Conservation (phyloP, 2,113 vertebrate species). For the Emydura subglobosa region DNA sequence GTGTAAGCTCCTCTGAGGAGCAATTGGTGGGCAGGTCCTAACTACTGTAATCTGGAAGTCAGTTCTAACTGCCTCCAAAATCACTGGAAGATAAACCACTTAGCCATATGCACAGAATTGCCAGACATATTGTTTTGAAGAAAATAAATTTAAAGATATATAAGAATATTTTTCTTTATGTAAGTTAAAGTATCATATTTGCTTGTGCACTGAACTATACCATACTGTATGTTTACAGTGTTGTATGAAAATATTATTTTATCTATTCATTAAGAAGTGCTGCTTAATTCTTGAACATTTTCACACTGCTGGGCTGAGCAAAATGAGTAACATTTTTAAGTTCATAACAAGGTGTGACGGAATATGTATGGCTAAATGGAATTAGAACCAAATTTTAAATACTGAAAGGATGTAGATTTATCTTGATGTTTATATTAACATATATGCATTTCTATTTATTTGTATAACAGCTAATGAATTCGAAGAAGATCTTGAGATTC, state of each 20-base stretch:
- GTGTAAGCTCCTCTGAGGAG: background rate
- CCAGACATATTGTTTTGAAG: slow-evolving; percentile 1
- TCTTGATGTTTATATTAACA: background rate
- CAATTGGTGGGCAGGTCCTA: background rate
- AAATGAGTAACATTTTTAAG: background rate
- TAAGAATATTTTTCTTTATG: background rate
- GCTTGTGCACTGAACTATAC: slow-evolving; percentile 9
- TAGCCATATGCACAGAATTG: slow-evolving; percentile 8
- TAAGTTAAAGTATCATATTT: background rate
- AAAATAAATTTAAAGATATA: background rate
- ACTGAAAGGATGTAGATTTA: background rate
- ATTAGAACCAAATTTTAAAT: background rate
- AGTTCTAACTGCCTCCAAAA: background rate
- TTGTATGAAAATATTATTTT: background rate
- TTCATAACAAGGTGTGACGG: background rate
- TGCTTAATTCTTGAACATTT: background rate
- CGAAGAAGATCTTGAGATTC: slow-evolving; percentile 98
- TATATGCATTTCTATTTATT: slow-evolving; percentile 36
- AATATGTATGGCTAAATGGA: background rate
- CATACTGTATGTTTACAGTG: background rate
- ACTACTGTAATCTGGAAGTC: background rate
- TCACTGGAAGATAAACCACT: background rate
- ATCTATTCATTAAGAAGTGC: background rate
- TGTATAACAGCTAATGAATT: slow-evolving; percentile 90
- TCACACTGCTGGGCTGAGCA: background rate